A percentile compares a stretch with the other conserved stretches of the same genome.
phyloP scores from a whole-genome alignment of 1,140 invertebrate genomes.

The roundworm (Caenorhabditis elegans) region WBcel235 BX284605.5:10953001-10953500 shows the following conservation, averaged over 20 bases:
- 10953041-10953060: no score
- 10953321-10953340: not conserved
- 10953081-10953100: no score
- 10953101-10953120: not conserved
- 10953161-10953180: not conserved
- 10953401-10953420: not conserved
- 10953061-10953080: no score
- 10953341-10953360: not conserved
- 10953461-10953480: not conserved
- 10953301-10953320: not conserved
- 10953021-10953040: no score
- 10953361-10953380: not conserved
- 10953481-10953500: not conserved
- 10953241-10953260: conserved; percentile 22
- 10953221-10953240: not conserved
- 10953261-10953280: conserved; percentile 13
- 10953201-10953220: not conserved
- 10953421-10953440: not conserved
- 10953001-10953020: no score
- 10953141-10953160: not conserved
- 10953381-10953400: not conserved
- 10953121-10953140: conserved; percentile 13
- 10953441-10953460: not conserved
- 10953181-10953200: conserved; percentile 15
- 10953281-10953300: not conserved